Evolutionary conservation across 2,113 vertebrate genomes (phyloP).

Genomic region (Aleadryas rufinucha): DNA sequence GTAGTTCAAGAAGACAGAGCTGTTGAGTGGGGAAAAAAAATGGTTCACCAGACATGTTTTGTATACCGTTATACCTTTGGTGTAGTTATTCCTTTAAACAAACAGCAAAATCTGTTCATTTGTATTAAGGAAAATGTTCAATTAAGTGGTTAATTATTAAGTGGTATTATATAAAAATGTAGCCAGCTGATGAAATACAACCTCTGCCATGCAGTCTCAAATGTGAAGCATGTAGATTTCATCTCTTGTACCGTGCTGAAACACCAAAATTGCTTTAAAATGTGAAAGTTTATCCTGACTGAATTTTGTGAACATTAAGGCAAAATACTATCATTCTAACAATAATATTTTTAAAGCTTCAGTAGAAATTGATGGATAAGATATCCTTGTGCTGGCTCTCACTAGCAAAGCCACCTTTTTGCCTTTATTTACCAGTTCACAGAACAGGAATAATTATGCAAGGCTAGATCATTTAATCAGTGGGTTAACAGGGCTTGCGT

Average conservation of each 20-base stretch:
- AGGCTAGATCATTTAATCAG: background rate
- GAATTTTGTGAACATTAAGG: background rate
- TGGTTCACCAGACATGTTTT: background rate
- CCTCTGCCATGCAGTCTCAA: background rate
- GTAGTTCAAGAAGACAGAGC: background rate
- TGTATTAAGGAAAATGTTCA: background rate
- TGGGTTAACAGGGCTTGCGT: background rate
- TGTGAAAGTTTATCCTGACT: background rate
- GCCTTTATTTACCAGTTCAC: background rate
- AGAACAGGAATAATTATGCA: background rate
- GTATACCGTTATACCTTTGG: background rate
- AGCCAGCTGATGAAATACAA: background rate
- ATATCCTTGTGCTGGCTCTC: background rate
- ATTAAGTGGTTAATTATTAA: background rate
- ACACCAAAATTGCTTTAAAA: background rate
- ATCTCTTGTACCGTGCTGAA: background rate
- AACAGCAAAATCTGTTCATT: background rate
- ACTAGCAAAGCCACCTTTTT: background rate
- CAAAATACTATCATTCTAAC: background rate
- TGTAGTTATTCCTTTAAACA: background rate
- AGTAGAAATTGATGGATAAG: background rate
- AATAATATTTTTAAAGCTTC: background rate
- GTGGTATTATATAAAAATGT: background rate
- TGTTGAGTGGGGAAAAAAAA: background rate
- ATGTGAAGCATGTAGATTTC: background rate